Conservation (phyloP, 2,797 vertebrate genomes). For the Dallia pectoralis region DNA sequence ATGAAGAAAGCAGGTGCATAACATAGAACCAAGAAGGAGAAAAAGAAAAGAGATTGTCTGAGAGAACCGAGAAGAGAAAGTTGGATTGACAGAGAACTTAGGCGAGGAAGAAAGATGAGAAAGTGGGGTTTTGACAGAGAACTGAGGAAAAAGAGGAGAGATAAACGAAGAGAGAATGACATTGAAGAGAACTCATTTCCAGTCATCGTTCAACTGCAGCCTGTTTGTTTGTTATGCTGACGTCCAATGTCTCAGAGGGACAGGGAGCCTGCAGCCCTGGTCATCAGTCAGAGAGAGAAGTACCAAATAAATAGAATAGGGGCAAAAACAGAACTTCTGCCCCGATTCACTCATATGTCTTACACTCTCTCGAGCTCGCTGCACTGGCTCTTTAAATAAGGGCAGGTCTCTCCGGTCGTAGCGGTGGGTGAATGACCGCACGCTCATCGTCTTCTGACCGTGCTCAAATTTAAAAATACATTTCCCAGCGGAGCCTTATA, state of each 20-base stretch:
- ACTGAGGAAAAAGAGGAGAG: background rate
- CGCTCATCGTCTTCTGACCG: background rate
- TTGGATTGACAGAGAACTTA: background rate
- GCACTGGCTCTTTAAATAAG: background rate
- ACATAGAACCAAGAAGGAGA: background rate
- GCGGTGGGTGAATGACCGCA: slow-evolving; percentile 6
- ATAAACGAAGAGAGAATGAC: background rate
- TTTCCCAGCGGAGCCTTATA: slow-evolving; percentile 3
- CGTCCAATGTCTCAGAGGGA: background rate
- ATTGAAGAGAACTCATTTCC: background rate
- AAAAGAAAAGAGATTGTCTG: background rate
- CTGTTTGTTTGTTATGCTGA: background rate
- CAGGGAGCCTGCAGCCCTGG: background rate
- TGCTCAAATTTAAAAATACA: slow-evolving; percentile 30
- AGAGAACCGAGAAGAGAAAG: background rate
- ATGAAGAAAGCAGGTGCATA: too few species aligned
- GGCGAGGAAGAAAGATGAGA: background rate
- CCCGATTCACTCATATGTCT: background rate
- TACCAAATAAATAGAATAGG: background rate
- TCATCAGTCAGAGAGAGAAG: background rate
- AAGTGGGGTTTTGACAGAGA: background rate
- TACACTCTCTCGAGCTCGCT: background rate
- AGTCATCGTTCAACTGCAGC: background rate
- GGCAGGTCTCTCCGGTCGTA: slow-evolving; percentile 3
- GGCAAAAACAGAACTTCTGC: background rate